These are phyloP conservation scores for Drepanosiphum platanoidis DNA, from an alignment of 2,888 invertebrate species.

Conservation along the genomic window DNA sequence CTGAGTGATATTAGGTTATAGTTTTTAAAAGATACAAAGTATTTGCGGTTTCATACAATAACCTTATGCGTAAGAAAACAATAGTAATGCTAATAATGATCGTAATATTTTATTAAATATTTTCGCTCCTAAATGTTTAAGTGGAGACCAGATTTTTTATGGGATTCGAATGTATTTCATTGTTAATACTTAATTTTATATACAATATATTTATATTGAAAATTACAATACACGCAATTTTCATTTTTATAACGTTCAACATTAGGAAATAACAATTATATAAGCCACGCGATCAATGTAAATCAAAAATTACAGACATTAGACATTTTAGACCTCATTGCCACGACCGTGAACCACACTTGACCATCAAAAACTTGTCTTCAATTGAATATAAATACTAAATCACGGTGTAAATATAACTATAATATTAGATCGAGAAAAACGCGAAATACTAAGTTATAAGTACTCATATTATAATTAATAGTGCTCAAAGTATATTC, in stretches of 20 bases:
- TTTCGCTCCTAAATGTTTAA: not conserved
- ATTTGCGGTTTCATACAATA: too few species aligned
- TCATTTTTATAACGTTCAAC: not conserved
- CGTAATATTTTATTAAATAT: not conserved
- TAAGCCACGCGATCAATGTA: conserved; percentile 9
- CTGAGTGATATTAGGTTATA: not conserved
- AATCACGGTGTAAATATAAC: not conserved
- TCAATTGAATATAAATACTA: not conserved
- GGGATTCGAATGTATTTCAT: not conserved
- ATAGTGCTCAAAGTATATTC: not conserved
- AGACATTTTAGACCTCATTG: not conserved
- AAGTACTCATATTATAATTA: not conserved
- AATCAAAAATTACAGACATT: conserved; percentile 27
- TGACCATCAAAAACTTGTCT: conserved; percentile 16
- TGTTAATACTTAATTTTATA: not conserved
- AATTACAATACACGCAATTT: conserved; percentile 30
- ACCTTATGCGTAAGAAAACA: not conserved
- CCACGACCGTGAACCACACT: conserved; percentile 35
- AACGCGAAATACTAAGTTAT: not conserved
- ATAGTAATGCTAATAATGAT: not conserved
- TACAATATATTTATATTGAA: not conserved
- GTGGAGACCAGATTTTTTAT: not conserved
- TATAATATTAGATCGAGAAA: not conserved
- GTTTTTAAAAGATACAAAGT: not conserved
- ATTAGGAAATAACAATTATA: conserved; percentile 7